These are phyloP conservation scores for Eupeodes luniger DNA, from an alignment of 2,888 invertebrate species.

Conservation along the genomic window DNA sequence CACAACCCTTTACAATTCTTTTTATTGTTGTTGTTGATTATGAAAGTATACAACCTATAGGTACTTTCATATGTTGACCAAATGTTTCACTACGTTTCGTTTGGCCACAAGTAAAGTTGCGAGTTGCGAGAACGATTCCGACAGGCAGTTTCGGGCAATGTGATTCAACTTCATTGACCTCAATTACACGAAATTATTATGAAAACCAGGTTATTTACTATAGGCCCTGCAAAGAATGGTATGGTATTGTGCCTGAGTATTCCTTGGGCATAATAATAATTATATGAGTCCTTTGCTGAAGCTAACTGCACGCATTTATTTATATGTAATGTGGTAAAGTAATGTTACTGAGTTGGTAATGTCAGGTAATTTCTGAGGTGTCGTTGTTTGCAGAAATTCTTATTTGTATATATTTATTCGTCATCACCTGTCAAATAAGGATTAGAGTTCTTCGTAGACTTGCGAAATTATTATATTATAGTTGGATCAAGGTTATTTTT, in stretches of 20 bases:
- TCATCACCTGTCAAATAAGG: neutral
- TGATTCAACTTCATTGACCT: conserved; percentile 26
- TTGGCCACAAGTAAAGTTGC: neutral
- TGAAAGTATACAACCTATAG: neutral
- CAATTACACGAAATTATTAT: conserved; percentile 16
- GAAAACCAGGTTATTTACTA: neutral
- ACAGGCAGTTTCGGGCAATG: neutral
- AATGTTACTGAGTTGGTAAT: neutral
- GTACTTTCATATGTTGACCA: neutral
- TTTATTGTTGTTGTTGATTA: neutral
- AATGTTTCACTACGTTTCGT: neutral
- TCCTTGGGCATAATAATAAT: conserved; percentile 17
- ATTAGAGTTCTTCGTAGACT: neutral
- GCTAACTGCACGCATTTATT: conserved; percentile 21
- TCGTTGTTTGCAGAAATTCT: neutral
- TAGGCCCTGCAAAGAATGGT: neutral
- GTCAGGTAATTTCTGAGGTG: neutral
- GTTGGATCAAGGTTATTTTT: neutral
- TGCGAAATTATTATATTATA: neutral
- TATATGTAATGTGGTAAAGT: neutral
- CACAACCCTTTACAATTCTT: neutral
- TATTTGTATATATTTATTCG: neutral
- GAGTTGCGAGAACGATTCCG: neutral
- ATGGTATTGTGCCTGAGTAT: neutral
- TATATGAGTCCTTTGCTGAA: conserved; percentile 9